A percentile compares a stretch with the other conserved stretches of the same genome.
These are phyloP conservation scores for Lasioglossum villosulum DNA, from an alignment of 2,888 invertebrate species.

Conservation along the genomic window DNA sequence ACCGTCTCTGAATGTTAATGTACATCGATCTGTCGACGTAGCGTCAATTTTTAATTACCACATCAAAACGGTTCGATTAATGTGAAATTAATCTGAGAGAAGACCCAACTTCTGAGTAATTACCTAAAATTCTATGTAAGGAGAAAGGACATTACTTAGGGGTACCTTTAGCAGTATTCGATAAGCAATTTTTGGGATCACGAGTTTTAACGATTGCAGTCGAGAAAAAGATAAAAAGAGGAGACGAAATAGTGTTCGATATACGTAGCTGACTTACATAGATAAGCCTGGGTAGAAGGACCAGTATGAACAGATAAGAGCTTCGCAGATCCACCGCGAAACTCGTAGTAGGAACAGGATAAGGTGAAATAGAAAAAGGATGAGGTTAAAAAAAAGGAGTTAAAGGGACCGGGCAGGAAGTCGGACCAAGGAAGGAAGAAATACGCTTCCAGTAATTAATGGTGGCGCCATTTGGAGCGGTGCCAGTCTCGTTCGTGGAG, in stretches of 20 bases:
- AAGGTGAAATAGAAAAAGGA: conserved; percentile 64
- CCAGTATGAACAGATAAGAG: conserved; percentile 43
- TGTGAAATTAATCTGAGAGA: neutral
- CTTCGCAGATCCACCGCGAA: conserved; percentile 43
- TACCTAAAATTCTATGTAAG: neutral
- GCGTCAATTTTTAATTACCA: neutral
- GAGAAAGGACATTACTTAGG: neutral
- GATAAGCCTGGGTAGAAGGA: conserved; percentile 34
- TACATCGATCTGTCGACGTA: neutral
- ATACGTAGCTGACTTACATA: conserved; percentile 26
- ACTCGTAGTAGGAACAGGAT: conserved; percentile 52
- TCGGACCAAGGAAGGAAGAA: conserved; percentile 53
- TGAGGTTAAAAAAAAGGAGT: conserved; percentile 38
- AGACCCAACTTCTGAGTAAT: no score
- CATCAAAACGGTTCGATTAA: neutral
- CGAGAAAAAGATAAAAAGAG: neutral
- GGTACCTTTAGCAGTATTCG: neutral
- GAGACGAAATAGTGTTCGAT: conserved; percentile 20
- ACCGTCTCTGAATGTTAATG: no score
- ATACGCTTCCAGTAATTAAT: conserved; percentile 80
- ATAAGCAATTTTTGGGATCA: neutral
- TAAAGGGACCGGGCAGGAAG: conserved; percentile 33
- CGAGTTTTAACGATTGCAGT: conserved; percentile 14
- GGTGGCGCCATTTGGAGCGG: conserved; percentile 76
- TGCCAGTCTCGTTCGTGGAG: conserved; percentile 71